Percentiles rank a stretch among this genome's conserved stretches.
phyloP scores from a whole-genome alignment of 2,888 invertebrate species.

The Ctenicera cuprea region DNA sequence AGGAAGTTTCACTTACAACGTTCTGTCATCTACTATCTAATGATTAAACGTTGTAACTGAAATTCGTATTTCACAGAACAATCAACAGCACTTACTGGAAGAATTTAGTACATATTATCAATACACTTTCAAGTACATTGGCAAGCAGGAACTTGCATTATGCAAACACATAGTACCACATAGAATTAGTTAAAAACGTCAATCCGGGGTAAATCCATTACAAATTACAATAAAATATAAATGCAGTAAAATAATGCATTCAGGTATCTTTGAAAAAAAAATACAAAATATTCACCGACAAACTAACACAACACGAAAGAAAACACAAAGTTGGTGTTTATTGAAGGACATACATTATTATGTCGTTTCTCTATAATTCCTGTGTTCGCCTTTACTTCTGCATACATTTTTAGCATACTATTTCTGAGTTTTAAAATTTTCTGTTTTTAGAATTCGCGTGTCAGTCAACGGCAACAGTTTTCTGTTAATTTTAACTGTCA shows the following conservation, averaged over 20 bases:
- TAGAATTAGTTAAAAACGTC: slow-evolving; percentile 30
- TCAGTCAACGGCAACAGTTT: too few relatives aligned
- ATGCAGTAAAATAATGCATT: slow-evolving; percentile 23
- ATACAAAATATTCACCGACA: neutral
- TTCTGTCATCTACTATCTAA: neutral
- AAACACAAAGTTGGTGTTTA: slow-evolving; percentile 33
- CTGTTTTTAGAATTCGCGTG: too few relatives aligned
- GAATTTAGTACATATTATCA: slow-evolving; percentile 28
- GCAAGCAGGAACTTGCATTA: slow-evolving; percentile 48
- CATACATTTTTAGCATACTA: too few relatives aligned
- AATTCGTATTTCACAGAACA: slow-evolving; percentile 14
- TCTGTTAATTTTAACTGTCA: too few relatives aligned
- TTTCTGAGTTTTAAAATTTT: too few relatives aligned
- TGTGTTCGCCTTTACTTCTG: slow-evolving; percentile 18
- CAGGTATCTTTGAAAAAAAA: slow-evolving; percentile 5
- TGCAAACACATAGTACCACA: slow-evolving; percentile 41
- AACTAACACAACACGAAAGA: neutral
- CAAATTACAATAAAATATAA: slow-evolving; percentile 9
- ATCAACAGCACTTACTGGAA: slow-evolving; percentile 30
- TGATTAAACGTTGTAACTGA: slow-evolving; percentile 16
- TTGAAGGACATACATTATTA: slow-evolving; percentile 6
- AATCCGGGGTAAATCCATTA: slow-evolving; percentile 26
- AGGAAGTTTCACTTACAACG: slow-evolving; percentile 31
- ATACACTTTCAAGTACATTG: slow-evolving; percentile 22
- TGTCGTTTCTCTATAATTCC: slow-evolving; percentile 11